Evolutionary conservation across 2,888 invertebrate genomes (phyloP).

Genomic region (Vesta saturnalis): DNA sequence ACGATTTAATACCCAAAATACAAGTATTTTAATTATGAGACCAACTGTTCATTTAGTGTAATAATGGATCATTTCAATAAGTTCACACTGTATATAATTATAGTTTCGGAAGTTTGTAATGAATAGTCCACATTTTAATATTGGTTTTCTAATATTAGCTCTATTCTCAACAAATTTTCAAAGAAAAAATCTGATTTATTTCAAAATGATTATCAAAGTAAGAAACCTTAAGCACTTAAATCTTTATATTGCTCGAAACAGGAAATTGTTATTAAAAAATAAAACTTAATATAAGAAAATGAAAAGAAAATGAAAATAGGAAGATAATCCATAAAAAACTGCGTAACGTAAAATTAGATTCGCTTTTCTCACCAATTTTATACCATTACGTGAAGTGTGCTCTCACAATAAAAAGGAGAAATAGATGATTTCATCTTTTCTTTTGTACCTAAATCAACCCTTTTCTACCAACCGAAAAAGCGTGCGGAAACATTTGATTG

Average conservation of each 20-base stretch:
- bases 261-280: background rate
- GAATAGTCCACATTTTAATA: too few species aligned
- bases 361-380: background rate
- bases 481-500: background rate
- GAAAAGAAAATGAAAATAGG: background rate
- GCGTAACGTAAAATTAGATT: background rate
- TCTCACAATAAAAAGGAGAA: background rate
- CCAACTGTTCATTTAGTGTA: too few species aligned
- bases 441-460: background rate
- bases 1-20: too few species aligned
- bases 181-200: too few species aligned
- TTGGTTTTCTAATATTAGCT: too few species aligned
- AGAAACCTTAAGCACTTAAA: background rate
- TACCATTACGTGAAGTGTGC: background rate
- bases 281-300: background rate
- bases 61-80: too few species aligned
- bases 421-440: slow-evolving; percentile 1
- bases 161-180: too few species aligned
- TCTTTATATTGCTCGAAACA: background rate
- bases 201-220: too few species aligned
- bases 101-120: too few species aligned
- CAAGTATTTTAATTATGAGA: too few species aligned
- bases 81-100: too few species aligned
- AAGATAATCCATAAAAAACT: background rate
- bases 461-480: background rate